A percentile compares a stretch with the other conserved stretches of the same genome.
phyloP scores from a whole-genome alignment of 2,113 vertebrate species.

The Neotoma lepida region DNA sequence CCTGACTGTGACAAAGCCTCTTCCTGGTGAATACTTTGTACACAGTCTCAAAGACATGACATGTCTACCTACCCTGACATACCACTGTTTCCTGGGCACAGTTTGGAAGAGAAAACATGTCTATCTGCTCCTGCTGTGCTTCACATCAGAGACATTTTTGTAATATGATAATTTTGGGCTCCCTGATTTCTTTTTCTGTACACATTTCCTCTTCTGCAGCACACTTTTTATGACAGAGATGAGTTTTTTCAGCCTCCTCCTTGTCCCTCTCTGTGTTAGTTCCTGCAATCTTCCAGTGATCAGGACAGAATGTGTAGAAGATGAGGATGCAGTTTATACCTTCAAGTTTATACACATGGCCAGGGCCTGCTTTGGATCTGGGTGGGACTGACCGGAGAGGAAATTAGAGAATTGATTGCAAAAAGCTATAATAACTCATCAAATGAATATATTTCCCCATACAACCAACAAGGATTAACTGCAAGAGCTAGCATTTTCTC shows the following conservation, averaged over 20 bases:
- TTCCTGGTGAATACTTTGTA: neutral
- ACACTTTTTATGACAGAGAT: neutral
- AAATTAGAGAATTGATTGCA: slow-evolving; percentile 7
- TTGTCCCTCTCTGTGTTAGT: neutral
- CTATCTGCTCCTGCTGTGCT: too few relatives aligned
- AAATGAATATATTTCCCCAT: slow-evolving; percentile 19
- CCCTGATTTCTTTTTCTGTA: neutral
- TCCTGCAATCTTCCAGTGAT: neutral
- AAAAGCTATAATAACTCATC: neutral
- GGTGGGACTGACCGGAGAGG: accelerated
- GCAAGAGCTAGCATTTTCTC: slow-evolving; percentile 12
- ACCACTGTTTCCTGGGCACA: neutral
- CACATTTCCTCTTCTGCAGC: neutral
- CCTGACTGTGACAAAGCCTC: neutral
- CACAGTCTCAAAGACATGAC: neutral
- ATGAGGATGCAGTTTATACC: neutral
- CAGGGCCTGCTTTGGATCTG: neutral
- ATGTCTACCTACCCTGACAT: neutral
- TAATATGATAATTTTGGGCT: neutral
- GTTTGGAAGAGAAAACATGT: neutral
- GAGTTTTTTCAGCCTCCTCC: neutral
- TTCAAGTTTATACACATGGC: neutral
- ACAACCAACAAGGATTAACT: slow-evolving; percentile 4
- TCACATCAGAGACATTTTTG: neutral
- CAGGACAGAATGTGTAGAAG: neutral